Evolutionary conservation across 2,888 invertebrate species (phyloP).

Genomic region (Acleris emargana): DNA sequence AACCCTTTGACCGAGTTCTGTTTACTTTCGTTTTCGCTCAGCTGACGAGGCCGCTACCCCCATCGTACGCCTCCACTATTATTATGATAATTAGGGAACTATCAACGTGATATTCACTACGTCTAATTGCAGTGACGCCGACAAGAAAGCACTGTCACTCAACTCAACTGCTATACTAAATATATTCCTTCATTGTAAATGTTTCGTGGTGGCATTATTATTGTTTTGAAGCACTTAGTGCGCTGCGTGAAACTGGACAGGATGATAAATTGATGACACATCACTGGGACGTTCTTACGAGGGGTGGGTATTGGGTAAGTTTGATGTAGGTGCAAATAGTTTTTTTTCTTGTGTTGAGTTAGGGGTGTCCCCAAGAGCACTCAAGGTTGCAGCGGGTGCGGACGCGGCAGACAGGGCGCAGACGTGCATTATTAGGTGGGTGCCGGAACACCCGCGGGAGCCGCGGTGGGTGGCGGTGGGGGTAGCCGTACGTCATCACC

Average conservation of each 20-base stretch:
- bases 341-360: slow-evolving; percentile 48
- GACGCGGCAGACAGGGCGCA: slow-evolving; percentile 81
- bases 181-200: slow-evolving; percentile 22
- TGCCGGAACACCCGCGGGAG: slow-evolving; percentile 79
- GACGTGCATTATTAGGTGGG: slow-evolving; percentile 85
- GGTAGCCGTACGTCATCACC: slow-evolving; percentile 82
- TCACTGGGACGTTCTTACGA: not conserved
- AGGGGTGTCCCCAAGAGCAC: slow-evolving; percentile 66
- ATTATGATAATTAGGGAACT: slow-evolving; percentile 81
- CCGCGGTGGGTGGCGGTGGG: slow-evolving; percentile 61
- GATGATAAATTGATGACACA: not conserved
- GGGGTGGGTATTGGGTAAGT: slow-evolving; percentile 10
- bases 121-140: slow-evolving; percentile 53
- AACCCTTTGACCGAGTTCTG: slow-evolving; percentile 85
- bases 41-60: slow-evolving; percentile 80
- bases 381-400: slow-evolving; percentile 81
- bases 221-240: slow-evolving; percentile 10
- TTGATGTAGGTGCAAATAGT: slow-evolving; percentile 41
- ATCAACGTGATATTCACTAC: slow-evolving; percentile 65
- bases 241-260: not conserved
- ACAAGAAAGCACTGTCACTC: slow-evolving; percentile 37
- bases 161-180: slow-evolving; percentile 28
- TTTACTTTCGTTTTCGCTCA: slow-evolving; percentile 85
- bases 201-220: slow-evolving; percentile 14
- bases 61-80: slow-evolving; percentile 72